Base-by-base conservation (phyloP, 2,888 invertebrate genomes). In the Apeira syringaria region DNA sequence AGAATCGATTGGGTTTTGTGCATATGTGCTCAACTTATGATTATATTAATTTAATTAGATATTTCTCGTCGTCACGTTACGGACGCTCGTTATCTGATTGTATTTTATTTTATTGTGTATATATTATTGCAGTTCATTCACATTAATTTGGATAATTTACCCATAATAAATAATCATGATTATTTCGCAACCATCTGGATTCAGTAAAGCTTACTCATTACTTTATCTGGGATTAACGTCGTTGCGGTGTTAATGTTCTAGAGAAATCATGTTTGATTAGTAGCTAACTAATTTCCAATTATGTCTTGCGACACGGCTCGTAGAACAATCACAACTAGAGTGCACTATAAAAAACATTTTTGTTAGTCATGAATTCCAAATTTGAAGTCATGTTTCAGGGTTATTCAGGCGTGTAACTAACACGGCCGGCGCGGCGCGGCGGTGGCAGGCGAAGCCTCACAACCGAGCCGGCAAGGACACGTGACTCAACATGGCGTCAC, bases 401-500 rank as follows among this genome's bases (percentile, higher is more conserved):
- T 40, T 51, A 54, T 55, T 59, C 53, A 59, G 54, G 57, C 59
- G 49, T 62, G 56, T 9, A 24, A n/a, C n/a, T n/a, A n/a, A n/a
- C n/a, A 59, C 3, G 64, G 64, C 57, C 30, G 46, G 44, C 42
- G 47, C 40, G 56, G 52, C 50, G 59, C n/a, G 56, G 55, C 51
- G 39, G 13, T 3, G 24, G 8, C 15, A 25, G 37, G 40, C 56
- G 66, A 72, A 74, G 69, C 66, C 74, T 65, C 61, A 64, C 63
- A 61, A 64, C 52, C 50, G 52, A 50, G 46, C 38, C 48, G 52
- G 55, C 81, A 70, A 82, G 83, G 81, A 62, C 81, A 64, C 34
- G 59, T 70, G 74, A 76, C 56, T 72, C 73, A 70, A 63, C 53
- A 66, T 70, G 69, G 56, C 79, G 76, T 75, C 77, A 72, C 58